Conservation (phyloP, 2,113 vertebrate genomes). For the Malaclemys terrapin region DNA sequence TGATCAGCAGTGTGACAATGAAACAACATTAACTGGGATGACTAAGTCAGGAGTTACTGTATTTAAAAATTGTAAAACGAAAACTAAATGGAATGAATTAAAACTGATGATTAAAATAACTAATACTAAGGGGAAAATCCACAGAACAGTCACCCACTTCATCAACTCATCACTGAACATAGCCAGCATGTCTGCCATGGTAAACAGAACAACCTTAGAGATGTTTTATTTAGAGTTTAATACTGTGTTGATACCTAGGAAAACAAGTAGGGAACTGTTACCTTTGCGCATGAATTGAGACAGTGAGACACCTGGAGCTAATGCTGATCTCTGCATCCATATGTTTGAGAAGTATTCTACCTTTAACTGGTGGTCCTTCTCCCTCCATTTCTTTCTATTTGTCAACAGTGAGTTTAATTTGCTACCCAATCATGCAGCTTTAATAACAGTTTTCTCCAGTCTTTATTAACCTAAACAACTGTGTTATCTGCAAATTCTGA, state of each 20-base stretch:
- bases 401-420: background rate
- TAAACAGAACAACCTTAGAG: background rate
- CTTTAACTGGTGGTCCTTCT: background rate
- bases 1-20: too few species aligned
- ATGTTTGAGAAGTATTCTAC: background rate
- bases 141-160: background rate
- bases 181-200: background rate
- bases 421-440: rapidly evolving
- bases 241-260: background rate
- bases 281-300: background rate
- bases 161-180: background rate
- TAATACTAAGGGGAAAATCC: background rate
- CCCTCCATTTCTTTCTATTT: background rate
- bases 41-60: too few species aligned
- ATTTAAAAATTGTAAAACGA: slow-evolving; percentile 23
- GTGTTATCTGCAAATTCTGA: background rate
- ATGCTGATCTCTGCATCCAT: background rate
- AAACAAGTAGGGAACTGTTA: background rate
- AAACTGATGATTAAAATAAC: background rate
- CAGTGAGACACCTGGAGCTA: background rate
- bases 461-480: background rate
- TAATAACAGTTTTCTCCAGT: background rate
- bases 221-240: background rate
- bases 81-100: background rate
- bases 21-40: too few species aligned